Evolutionary conservation across 1,140 invertebrate genomes (phyloP).

Genomic region (Drosophila willistoni): DNA sequence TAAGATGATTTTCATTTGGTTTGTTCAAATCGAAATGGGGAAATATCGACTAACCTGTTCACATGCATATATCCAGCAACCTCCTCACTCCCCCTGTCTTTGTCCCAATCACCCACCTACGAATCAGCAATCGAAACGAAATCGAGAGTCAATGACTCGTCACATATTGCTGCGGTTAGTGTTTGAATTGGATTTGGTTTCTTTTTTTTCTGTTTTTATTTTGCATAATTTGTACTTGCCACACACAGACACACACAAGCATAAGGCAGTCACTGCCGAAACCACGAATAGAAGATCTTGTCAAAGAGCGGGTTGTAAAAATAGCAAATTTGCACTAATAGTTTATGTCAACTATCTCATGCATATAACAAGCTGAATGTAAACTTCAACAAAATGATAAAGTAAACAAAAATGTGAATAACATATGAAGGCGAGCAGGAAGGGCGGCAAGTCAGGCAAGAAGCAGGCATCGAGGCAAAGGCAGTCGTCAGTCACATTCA

Average conservation of each 20-base stretch:
- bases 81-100: background rate
- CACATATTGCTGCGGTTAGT: conserved; percentile 41
- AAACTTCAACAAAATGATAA: conserved; percentile 35
- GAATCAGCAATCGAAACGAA: conserved; percentile 4
- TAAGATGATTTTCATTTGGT: conserved; percentile 1
- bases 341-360: conserved; percentile 78
- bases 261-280: conserved; percentile 11
- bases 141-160: conserved; percentile 66
- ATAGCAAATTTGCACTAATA: conserved; percentile 84
- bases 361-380: conserved; percentile 28
- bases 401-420: conserved; percentile 32
- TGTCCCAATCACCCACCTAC: background rate
- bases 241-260: conserved; percentile 2
- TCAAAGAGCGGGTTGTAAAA: conserved; percentile 27
- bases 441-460: background rate
- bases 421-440: background rate
- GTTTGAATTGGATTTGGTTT: conserved; percentile 18
- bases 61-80: background rate
- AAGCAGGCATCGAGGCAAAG: too few relatives aligned
- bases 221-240: conserved; percentile 36
- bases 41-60: conserved; percentile 9
- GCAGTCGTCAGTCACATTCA: background rate
- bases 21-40: conserved; percentile 6
- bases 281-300: conserved; percentile 24
- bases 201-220: conserved; percentile 30